Evolutionary conservation across 2,888 invertebrate species (phyloP).

Genomic region (Phragmatobia fuliginosa): DNA sequence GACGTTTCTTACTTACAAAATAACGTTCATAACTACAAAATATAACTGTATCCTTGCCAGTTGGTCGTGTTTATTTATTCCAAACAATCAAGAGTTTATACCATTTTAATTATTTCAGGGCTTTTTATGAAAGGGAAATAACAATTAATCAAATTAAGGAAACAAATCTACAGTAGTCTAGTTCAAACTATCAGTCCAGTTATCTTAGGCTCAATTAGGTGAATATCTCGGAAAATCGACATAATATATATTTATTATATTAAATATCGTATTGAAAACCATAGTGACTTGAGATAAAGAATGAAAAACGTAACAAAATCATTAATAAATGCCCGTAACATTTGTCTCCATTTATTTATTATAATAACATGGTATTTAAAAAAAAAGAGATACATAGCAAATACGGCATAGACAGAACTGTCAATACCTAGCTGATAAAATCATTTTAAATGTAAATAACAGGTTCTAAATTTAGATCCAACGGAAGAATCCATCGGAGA

Average conservation of each 20-base stretch:
- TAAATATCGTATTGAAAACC: background rate
- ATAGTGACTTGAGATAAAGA: background rate
- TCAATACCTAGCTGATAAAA: slow-evolving; percentile 17
- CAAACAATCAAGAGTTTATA: too few species aligned
- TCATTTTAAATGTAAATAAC: slow-evolving; percentile 22
- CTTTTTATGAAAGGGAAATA: too few species aligned
- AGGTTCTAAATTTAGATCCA: slow-evolving; percentile 24
- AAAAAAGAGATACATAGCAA: background rate
- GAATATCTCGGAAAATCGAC: too few species aligned
- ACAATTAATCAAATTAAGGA: too few species aligned
- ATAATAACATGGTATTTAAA: background rate
- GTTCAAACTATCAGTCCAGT: too few species aligned
- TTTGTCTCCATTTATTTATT: background rate
- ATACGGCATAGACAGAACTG: background rate
- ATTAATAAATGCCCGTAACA: background rate
- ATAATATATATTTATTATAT: background rate
- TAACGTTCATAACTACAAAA: background rate
- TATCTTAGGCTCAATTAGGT: too few species aligned
- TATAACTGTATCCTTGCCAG: background rate
- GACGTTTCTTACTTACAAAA: background rate
- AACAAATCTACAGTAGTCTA: too few species aligned
- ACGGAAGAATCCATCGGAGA: slow-evolving; percentile 11
- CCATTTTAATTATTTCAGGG: too few species aligned
- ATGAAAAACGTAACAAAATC: background rate
- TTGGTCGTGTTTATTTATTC: background rate